A percentile compares a stretch with the other conserved stretches of the same genome.
These are phyloP conservation scores for Centropristis striata DNA, from an alignment of 2,113 vertebrate genomes.

Conservation along the genomic window DNA sequence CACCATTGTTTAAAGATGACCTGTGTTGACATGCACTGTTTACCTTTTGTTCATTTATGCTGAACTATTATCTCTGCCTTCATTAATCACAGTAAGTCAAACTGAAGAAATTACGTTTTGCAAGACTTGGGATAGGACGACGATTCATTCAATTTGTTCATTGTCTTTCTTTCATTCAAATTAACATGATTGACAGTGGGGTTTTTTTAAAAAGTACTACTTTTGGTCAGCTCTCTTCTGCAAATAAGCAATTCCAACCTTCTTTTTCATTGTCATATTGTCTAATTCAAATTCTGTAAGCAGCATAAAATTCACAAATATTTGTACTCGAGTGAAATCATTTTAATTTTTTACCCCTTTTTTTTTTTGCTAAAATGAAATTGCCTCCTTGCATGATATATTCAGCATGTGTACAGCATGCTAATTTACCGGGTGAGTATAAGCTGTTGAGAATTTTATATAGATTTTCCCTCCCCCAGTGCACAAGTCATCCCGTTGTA, in stretches of 20 bases:
- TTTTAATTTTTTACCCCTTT: conserved; percentile 36
- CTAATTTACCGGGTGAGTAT: conserved; percentile 65
- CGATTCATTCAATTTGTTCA: conserved; percentile 26
- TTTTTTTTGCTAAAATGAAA: conserved; percentile 43
- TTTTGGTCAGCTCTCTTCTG: conserved; percentile 39
- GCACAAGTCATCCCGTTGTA: conserved; percentile 52
- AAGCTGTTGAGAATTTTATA: conserved; percentile 59
- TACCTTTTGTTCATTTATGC: conserved; percentile 76
- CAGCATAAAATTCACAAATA: conserved; percentile 17
- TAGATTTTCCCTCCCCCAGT: conserved; percentile 50
- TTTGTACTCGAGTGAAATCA: conserved; percentile 51
- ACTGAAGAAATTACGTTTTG: conserved; percentile 55
- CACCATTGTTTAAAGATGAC: conserved; percentile 71
- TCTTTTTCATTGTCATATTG: conserved; percentile 24
- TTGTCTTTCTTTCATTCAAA: conserved; percentile 39
- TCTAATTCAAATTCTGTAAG: conserved; percentile 56
- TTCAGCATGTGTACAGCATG: conserved; percentile 62
- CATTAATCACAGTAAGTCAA: conserved; percentile 75
- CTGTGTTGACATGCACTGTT: conserved; percentile 74
- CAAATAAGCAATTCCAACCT: conserved; percentile 33
- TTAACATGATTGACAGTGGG: conserved; percentile 30
- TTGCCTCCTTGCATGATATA: conserved; percentile 58
- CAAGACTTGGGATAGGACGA: conserved; percentile 9
- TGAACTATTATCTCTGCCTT: conserved; percentile 67
- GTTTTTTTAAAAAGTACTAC: conserved; percentile 41